phyloP scores from a whole-genome alignment of 2,113 vertebrate genomes.

The Macrotis lagotis region DNA sequence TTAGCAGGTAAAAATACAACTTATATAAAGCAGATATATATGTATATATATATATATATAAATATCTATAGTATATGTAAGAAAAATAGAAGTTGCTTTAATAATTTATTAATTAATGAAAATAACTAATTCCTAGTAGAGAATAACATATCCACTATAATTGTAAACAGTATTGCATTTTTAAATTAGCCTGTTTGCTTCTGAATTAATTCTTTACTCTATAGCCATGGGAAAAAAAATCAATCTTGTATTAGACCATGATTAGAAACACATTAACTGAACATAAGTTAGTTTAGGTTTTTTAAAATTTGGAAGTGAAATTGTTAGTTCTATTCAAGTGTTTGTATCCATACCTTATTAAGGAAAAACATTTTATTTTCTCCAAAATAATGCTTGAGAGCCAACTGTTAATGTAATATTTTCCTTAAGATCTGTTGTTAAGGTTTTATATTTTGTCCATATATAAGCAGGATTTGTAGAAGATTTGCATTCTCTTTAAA shows the following conservation, averaged over 20 bases:
- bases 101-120: slow-evolving; percentile 70
- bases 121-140: slow-evolving; percentile 61
- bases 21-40: slow-evolving; percentile 77
- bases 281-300: slow-evolving; percentile 21
- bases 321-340: slow-evolving; percentile 25
- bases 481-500: too few species aligned
- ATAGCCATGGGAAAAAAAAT: slow-evolving; percentile 12
- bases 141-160: slow-evolving; percentile 1
- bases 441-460: background rate
- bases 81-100: slow-evolving; percentile 73
- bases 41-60: too few species aligned
- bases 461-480: too few species aligned
- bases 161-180: background rate
- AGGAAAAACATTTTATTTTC: background rate
- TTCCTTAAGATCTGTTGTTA: background rate
- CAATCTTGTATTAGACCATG: slow-evolving; percentile 13
- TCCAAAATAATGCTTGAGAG: too few species aligned
- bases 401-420: background rate
- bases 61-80: slow-evolving; percentile 65
- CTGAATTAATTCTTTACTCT: slow-evolving; percentile 50
- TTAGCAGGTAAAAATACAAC: slow-evolving; percentile 92
- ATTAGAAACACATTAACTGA: background rate
- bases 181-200: background rate
- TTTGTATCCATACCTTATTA: slow-evolving; percentile 31
- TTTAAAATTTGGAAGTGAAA: slow-evolving; percentile 27